Percentiles rank a stretch among this genome's conserved stretches.
Evolutionary conservation across 2,797 vertebrate species (phyloP).

Genomic region (Syndactyla subalaris): DNA sequence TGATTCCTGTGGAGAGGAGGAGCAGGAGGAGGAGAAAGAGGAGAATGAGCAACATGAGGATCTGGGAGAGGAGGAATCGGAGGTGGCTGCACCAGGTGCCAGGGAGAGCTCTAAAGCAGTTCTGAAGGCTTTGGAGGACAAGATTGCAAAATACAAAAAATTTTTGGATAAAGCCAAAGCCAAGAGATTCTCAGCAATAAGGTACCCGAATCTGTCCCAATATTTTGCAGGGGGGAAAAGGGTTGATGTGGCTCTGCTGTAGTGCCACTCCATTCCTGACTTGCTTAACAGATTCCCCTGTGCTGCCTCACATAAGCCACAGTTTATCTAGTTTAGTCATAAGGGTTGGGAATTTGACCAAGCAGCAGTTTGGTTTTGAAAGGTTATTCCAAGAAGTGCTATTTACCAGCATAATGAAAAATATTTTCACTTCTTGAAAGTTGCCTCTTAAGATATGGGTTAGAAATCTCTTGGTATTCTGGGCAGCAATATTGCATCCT

Average conservation of each 20-base stretch:
- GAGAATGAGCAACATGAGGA: conserved; percentile 20
- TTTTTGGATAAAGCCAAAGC: conserved; percentile 94
- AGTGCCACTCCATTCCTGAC: background rate
- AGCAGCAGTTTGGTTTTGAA: background rate
- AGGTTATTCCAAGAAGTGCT: background rate
- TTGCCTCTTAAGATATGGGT: background rate
- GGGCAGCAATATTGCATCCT: background rate
- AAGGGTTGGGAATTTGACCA: background rate
- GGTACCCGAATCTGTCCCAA: conserved; percentile 74
- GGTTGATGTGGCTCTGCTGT: background rate
- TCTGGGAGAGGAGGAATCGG: background rate
- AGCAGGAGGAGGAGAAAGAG: conserved; percentile 67
- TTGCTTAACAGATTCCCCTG: background rate
- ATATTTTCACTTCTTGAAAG: background rate
- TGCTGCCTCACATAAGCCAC: background rate
- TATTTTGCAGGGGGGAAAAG: accelerated
- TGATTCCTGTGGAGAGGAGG: conserved; percentile 66
- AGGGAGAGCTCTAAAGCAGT: conserved; percentile 70
- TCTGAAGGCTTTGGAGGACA: conserved; percentile 88
- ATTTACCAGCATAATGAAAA: background rate
- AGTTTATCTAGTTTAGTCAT: background rate
- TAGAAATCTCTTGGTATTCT: background rate
- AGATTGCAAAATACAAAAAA: conserved; percentile 93
- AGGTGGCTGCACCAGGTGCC: background rate
- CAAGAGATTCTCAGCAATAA: conserved; percentile 93